phyloP scores from a whole-genome alignment of 1,140 invertebrate species.

The Drosophila orena region DNA sequence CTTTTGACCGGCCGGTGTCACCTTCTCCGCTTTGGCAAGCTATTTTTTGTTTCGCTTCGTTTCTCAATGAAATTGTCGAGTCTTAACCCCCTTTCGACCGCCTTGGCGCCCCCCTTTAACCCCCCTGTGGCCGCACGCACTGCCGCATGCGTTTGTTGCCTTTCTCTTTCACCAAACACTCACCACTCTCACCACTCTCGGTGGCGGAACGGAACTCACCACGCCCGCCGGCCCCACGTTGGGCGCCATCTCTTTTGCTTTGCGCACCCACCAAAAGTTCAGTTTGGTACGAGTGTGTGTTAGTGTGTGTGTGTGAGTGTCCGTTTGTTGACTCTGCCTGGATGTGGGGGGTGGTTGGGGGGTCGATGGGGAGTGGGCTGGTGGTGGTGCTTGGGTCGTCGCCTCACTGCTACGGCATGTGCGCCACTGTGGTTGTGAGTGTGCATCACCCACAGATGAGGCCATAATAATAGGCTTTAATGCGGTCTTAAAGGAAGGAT shows the following conservation, averaged over 20 bases:
- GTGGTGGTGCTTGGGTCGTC: conserved; percentile 51
- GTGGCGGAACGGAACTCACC: conserved; percentile 32
- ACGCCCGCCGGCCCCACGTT: conserved; percentile 47
- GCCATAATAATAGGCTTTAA: conserved; percentile 14
- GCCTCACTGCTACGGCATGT: conserved; percentile 52
- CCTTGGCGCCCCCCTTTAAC: background rate
- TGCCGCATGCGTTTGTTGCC: conserved; percentile 62
- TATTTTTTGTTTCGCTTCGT: conserved; percentile 58
- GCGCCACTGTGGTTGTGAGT: conserved; percentile 17
- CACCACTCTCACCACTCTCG: conserved; percentile 64
- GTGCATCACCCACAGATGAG: conserved; percentile 15
- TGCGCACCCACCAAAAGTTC: conserved; percentile 58
- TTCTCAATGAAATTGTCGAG: conserved; percentile 71
- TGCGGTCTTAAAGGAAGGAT: background rate
- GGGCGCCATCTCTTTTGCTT: conserved; percentile 58
- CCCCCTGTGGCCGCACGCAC: conserved; percentile 51
- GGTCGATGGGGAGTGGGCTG: conserved; percentile 19
- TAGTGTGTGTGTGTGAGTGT: conserved; percentile 68
- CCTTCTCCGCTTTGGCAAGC: conserved; percentile 57
- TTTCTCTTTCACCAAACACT: conserved; percentile 80
- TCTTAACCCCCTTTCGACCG: conserved; percentile 15
- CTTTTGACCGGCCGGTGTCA: conserved; percentile 75
- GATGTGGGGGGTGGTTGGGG: conserved; percentile 22
- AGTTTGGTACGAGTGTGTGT: conserved; percentile 35
- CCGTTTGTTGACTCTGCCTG: conserved; percentile 76